These are phyloP conservation scores for Mormyrus lacerda DNA, from an alignment of 2,113 vertebrate species.

Conservation along the genomic window DNA sequence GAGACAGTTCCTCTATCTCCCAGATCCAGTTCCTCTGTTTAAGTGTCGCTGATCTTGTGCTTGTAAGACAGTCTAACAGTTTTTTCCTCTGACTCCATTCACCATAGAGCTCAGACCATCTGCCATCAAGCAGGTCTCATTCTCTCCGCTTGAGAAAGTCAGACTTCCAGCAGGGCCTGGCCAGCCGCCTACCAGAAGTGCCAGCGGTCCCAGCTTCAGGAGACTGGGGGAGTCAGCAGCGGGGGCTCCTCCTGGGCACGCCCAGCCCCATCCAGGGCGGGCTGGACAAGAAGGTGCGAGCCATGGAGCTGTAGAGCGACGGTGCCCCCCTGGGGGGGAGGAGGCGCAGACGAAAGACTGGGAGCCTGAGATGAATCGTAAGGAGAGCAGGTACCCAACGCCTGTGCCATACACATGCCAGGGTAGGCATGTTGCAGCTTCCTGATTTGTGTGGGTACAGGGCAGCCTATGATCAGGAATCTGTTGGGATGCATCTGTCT, in stretches of 20 bases:
- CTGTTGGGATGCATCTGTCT: not conserved
- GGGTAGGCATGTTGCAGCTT: not conserved
- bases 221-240: not conserved
- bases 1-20: slow-evolving; percentile 67
- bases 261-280: slow-evolving; percentile 24
- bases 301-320: slow-evolving; percentile 51
- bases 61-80: slow-evolving; percentile 24
- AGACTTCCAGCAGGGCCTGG: not conserved
- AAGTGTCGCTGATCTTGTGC: slow-evolving; percentile 56
- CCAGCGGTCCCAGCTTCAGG: not conserved
- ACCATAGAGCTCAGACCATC: not conserved
- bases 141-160: not conserved
- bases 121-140: not conserved
- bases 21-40: slow-evolving; percentile 66
- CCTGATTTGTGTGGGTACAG: not conserved
- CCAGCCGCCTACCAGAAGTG: not conserved
- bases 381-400: slow-evolving; percentile 44
- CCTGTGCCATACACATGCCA: not conserved
- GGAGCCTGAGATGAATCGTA: slow-evolving; percentile 53
- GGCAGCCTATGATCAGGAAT: not conserved
- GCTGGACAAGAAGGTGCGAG: slow-evolving; percentile 39
- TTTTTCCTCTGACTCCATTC: not conserved
- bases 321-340: slow-evolving; percentile 26
- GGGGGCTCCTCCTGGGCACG: slow-evolving; percentile 17
- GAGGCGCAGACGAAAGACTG: slow-evolving; percentile 39